A percentile compares a stretch with the other conserved stretches of the same genome.
These are phyloP conservation scores for Xiphophorus birchmanni DNA, from an alignment of 2,797 vertebrate genomes.

Conservation along the genomic window DNA sequence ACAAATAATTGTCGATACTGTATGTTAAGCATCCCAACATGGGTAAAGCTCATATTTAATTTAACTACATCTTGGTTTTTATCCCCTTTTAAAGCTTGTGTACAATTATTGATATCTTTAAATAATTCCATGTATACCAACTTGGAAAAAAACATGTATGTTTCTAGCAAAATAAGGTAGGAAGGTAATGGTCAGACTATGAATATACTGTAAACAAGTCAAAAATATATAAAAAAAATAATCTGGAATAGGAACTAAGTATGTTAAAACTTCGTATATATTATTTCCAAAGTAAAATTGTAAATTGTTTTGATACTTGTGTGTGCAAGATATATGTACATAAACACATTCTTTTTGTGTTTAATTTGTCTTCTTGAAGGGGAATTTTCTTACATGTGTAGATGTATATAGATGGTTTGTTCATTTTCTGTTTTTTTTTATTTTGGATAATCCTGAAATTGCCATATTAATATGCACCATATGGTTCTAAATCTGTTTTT, in stretches of 20 bases:
- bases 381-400: not conserved
- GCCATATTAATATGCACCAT: not conserved
- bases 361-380: too few relatives aligned
- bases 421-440: not conserved
- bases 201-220: not conserved
- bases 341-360: too few relatives aligned
- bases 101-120: not conserved
- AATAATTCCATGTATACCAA: not conserved
- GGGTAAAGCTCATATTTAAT: not conserved
- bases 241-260: not conserved
- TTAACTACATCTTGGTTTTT: not conserved
- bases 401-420: not conserved
- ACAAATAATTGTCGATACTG: not conserved
- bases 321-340: too few relatives aligned
- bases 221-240: not conserved
- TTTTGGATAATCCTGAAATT: not conserved
- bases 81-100: not conserved
- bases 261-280: not conserved
- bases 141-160: too few relatives aligned
- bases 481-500: not conserved
- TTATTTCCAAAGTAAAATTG: not conserved
- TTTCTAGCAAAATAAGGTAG: too few relatives aligned
- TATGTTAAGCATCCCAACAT: not conserved
- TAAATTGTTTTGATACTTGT: not conserved
- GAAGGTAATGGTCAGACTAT: too few relatives aligned